These are phyloP conservation scores for Microcaecilia unicolor DNA, from an alignment of 2,797 vertebrate genomes.

Conservation along the genomic window DNA sequence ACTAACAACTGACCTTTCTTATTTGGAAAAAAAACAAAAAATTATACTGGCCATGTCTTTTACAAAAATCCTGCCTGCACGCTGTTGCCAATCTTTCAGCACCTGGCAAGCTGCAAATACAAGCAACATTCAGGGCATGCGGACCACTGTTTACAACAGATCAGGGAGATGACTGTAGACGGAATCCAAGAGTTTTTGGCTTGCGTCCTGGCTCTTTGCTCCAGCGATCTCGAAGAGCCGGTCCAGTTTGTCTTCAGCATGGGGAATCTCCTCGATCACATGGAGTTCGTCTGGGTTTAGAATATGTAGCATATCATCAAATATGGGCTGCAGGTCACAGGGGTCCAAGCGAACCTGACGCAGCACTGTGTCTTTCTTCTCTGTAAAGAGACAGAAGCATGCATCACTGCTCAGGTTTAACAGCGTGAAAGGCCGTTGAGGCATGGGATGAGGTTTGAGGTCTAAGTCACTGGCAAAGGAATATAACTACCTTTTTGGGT, in stretches of 20 bases:
- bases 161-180: constrained; percentile 95
- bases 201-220: constrained; percentile 94
- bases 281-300: constrained; percentile 89
- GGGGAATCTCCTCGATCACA: constrained; percentile 78
- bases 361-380: constrained; percentile 96
- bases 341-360: constrained; percentile 92
- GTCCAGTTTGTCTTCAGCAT: constrained; percentile 89
- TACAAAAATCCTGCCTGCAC: not conserved
- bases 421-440: not conserved
- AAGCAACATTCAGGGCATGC: constrained; percentile 33
- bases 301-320: constrained; percentile 95
- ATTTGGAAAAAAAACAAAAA: constrained; percentile 20
- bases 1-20: constrained; percentile 8
- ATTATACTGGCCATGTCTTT: not conserved
- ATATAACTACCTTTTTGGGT: no score
- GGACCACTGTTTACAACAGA: constrained; percentile 61
- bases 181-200: constrained; percentile 92
- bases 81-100: constrained; percentile 18
- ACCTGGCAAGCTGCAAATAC: constrained; percentile 38
- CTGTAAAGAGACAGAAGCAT: constrained; percentile 37
- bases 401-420: constrained; percentile 9
- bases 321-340: constrained; percentile 94
- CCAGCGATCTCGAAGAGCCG: constrained; percentile 89
- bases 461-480: no score
- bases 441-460: no score